A percentile compares a stretch with the other conserved stretches of the same genome.
phyloP scores from a whole-genome alignment of 2,888 invertebrate species.

The Malthinus flaveolus region DNA sequence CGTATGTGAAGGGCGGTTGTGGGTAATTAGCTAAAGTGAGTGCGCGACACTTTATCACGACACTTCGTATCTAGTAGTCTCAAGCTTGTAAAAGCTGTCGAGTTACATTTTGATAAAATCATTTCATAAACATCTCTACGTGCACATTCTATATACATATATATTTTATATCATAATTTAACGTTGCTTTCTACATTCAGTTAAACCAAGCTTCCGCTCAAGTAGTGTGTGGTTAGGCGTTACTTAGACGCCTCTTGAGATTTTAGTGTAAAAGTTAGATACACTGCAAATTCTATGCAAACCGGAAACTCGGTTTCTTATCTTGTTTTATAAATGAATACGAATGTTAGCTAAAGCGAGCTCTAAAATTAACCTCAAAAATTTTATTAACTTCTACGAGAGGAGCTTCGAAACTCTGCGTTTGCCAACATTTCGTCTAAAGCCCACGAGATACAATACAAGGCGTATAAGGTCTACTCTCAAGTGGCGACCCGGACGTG shows the following conservation, averaged over 20 bases:
- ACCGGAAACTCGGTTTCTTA: conserved; percentile 16
- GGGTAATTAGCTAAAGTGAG: conserved; percentile 6
- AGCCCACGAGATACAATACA: no score
- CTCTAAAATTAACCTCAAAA: no score
- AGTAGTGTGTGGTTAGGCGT: conserved; percentile 28
- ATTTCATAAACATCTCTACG: conserved; percentile 18
- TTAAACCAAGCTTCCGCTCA: conserved; percentile 28
- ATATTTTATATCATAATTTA: background rate
- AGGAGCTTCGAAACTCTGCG: no score
- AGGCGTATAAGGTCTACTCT: no score
- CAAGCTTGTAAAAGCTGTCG: conserved; percentile 9
- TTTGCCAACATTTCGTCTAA: no score
- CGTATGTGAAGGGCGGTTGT: background rate
- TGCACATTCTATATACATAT: background rate
- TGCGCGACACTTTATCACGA: conserved; percentile 13
- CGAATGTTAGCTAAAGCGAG: no score
- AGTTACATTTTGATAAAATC: conserved; percentile 27
- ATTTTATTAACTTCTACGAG: no score
- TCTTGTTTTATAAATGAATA: conserved; percentile 5
- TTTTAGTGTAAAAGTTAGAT: conserved; percentile 22
- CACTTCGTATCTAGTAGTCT: conserved; percentile 12
- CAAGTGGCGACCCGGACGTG: no score
- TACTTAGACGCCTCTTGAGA: conserved; percentile 25
- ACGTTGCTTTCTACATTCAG: conserved; percentile 22
- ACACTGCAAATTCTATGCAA: conserved; percentile 17